A percentile compares a stretch with the other conserved stretches of the same genome.
phyloP scores from a whole-genome alignment of 2,888 invertebrate species.

The Dynastes grantii region DNA sequence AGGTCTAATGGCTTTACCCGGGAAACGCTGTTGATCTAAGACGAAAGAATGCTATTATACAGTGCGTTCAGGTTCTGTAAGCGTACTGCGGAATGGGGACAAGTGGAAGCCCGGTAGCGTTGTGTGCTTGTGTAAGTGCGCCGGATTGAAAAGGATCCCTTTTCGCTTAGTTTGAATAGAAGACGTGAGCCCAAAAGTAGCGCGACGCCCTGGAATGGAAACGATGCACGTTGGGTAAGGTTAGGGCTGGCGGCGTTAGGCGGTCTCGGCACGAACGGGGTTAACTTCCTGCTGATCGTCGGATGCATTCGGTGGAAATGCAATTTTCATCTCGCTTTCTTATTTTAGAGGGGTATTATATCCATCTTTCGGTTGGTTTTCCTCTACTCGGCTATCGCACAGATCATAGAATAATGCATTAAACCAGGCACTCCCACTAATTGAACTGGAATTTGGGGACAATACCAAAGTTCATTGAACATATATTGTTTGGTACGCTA shows the following conservation, averaged over 20 bases:
- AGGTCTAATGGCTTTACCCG: constrained; percentile 18
- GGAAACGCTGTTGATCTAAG: constrained; percentile 16
- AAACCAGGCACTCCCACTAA: neutral
- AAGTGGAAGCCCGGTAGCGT: constrained; percentile 8
- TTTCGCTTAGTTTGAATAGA: neutral
- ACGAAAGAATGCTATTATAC: constrained; percentile 2
- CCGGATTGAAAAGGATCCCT: constrained; percentile 17
- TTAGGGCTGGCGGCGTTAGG: neutral
- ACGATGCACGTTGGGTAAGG: constrained; percentile 4
- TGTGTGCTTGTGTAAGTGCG: neutral
- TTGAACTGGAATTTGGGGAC: neutral
- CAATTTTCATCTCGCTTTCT: constrained; percentile 7
- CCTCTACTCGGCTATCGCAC: neutral
- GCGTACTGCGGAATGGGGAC: neutral
- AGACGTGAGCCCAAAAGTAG: too few species aligned
- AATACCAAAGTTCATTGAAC: too few species aligned
- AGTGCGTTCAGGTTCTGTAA: constrained; percentile 9
- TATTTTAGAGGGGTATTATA: neutral
- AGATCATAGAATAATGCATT: neutral
- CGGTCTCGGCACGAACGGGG: neutral
- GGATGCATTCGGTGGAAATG: neutral
- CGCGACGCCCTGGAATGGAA: neutral
- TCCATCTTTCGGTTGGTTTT: neutral
- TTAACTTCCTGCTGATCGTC: neutral
- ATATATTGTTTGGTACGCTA: too few species aligned